phyloP scores from a whole-genome alignment of 2,797 vertebrate genomes.

The Gallinago nigripennis region DNA sequence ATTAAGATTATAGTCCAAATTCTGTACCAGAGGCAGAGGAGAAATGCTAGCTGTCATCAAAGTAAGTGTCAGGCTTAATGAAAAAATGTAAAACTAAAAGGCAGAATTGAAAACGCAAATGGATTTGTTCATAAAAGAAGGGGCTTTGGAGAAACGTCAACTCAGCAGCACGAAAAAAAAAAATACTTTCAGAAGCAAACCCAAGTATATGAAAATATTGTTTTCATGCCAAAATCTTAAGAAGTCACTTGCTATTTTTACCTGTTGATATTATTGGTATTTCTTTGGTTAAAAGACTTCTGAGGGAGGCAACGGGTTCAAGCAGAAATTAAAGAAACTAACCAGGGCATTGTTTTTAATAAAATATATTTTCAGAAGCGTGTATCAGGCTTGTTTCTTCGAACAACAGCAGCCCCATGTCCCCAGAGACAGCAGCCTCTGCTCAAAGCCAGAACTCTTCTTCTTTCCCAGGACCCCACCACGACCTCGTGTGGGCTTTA shows the following conservation, averaged over 20 bases:
- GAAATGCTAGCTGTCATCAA: background rate
- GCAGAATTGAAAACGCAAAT: background rate
- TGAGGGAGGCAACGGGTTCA: background rate
- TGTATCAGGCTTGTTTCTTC: background rate
- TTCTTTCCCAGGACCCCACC: slow-evolving; percentile 9
- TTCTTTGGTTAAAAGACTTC: background rate
- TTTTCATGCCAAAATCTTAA: background rate
- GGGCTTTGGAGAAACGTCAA: background rate
- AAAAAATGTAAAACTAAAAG: background rate
- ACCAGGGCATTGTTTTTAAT: background rate
- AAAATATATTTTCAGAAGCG: background rate
- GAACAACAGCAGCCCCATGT: background rate
- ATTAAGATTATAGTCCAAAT: background rate
- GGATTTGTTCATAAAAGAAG: background rate
- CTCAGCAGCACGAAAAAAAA: background rate
- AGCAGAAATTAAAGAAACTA: background rate
- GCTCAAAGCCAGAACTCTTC: background rate
- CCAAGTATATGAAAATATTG: background rate
- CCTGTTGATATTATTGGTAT: background rate
- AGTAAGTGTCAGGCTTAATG: background rate
- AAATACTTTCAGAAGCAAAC: background rate
- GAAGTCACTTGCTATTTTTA: background rate
- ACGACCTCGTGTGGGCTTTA: background rate
- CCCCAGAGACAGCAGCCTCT: background rate
- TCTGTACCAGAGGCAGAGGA: background rate